Percentiles rank a stretch among this genome's conserved stretches.
phyloP scores from a whole-genome alignment of 1,140 invertebrate genomes.

The Kradibia gibbosae region DNA sequence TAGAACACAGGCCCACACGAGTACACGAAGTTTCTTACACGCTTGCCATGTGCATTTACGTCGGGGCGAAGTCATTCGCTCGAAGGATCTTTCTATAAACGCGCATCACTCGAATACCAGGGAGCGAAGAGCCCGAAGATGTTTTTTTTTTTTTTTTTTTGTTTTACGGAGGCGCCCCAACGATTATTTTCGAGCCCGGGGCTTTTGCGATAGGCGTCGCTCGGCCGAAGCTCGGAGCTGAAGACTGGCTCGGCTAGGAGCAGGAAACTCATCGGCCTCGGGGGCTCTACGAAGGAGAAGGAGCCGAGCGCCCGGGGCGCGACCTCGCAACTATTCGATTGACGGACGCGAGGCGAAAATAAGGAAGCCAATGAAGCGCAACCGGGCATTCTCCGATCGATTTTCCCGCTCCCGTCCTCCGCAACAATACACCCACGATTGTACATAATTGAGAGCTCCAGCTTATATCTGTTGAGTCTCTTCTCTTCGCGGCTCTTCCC shows the following conservation, averaged over 20 bases:
- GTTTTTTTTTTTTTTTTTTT: background rate
- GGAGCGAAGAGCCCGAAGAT: background rate
- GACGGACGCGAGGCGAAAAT: too few species aligned
- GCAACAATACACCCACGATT: conserved; percentile 30
- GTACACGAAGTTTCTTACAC: conserved; percentile 18
- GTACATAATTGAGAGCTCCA: conserved; percentile 14
- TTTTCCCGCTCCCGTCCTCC: conserved; percentile 44
- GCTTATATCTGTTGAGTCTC: conserved; percentile 20
- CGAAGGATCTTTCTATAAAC: background rate
- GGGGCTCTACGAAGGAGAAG: too few species aligned
- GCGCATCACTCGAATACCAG: conserved; percentile 4
- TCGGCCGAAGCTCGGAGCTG: too few species aligned
- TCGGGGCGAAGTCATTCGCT: background rate
- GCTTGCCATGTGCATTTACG: background rate
- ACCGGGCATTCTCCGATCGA: conserved; percentile 55
- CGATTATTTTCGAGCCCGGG: too few species aligned
- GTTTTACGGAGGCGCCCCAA: too few species aligned
- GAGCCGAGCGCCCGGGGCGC: too few species aligned
- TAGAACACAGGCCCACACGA: background rate
- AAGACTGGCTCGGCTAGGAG: too few species aligned
- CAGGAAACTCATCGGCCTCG: too few species aligned
- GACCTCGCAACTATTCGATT: too few species aligned
- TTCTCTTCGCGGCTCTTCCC: conserved; percentile 37
- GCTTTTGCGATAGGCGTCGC: too few species aligned
- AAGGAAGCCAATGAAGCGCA: too few species aligned